A percentile compares a stretch with the other conserved stretches of the same genome.
These are phyloP conservation scores for Brachionichthys hirsutus DNA, from an alignment of 2,113 vertebrate species.

Conservation along the genomic window DNA sequence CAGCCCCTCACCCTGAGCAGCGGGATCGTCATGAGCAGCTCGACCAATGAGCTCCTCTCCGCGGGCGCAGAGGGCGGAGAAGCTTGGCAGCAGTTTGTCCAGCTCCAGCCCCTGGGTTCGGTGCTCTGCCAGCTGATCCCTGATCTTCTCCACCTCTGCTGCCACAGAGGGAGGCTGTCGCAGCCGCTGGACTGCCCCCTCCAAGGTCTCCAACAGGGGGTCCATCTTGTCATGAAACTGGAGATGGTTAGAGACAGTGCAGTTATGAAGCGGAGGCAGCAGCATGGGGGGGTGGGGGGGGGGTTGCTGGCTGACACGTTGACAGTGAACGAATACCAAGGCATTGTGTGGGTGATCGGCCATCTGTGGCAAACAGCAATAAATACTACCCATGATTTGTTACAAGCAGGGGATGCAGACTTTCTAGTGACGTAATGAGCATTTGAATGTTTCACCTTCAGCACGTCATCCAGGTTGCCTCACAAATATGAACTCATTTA, in stretches of 20 bases:
- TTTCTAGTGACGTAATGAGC: not conserved
- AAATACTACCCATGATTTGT: constrained; percentile 1
- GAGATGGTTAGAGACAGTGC: not conserved
- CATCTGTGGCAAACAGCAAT: constrained; percentile 21
- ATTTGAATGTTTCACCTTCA: constrained; percentile 35
- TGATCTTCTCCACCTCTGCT: constrained; percentile 97
- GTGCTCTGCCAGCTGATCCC: constrained; percentile 94
- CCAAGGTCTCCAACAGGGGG: constrained; percentile 94
- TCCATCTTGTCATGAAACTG: constrained; percentile 98
- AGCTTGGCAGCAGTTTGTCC: constrained; percentile 96
- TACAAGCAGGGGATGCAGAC: not conserved
- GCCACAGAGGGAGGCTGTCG: constrained; percentile 89
- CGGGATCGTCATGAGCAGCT: constrained; percentile 88
- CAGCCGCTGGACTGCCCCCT: constrained; percentile 87
- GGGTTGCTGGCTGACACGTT: constrained; percentile 32
- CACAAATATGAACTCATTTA: constrained; percentile 1
- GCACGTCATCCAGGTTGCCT: constrained; percentile 11
- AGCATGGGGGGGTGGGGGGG: constrained; percentile 5
- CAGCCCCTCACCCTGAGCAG: constrained; percentile 86
- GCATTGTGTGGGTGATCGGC: constrained; percentile 19
- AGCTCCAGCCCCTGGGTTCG: constrained; percentile 88
- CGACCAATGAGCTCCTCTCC: constrained; percentile 92
- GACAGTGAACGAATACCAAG: constrained; percentile 44
- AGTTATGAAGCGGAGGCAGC: constrained; percentile 2
- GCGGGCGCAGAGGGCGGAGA: constrained; percentile 88